Evolutionary conservation across 2,113 vertebrate species (phyloP), one percentile per base, ranked within the genome.

Genomic region (Calypte anna): DNA sequence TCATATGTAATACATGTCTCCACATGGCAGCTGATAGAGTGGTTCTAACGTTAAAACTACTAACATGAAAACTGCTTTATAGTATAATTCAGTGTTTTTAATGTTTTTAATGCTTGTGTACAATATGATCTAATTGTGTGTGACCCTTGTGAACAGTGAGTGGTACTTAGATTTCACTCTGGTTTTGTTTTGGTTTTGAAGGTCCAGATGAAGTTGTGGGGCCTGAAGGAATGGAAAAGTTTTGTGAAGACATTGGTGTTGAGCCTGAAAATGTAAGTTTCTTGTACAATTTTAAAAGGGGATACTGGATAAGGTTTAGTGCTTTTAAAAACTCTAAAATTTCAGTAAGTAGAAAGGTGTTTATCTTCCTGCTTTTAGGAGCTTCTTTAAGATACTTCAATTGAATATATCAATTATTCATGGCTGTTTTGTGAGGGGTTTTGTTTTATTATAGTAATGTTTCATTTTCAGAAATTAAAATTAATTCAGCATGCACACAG

Each of bases 141-240:
- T 78, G 44, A 28, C 38, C 12, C 28, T n/a, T 86, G 23, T 13
- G 17, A 67, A 33, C 31, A 61, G 5, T 19, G 25, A 61, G 33
- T 30, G 12, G 76, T 77, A 14, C 22, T 27, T 77, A 31, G 14
- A 31, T 61, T 82, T 90, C 30, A 16, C 0, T 81, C 36, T 80
- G 10, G 2, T 72, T 94, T 96, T 67, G 72, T 95, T 97, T 96
- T 97, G 75, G 62, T 80, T 94, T 97, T 96, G 63, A 97, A 99
- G 99, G 98, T 95, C 96, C 98, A 3, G 99, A 99, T 98, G 99
- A 99, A 96, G 97, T 99, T 96, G 98, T 99, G 57, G 99, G 99
- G 50, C 99, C 99, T 4, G 99, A 99, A 97, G 99, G 99, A 97
- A 99, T 99, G 99, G 99, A 99, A 97, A 99, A 98, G 94, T 99